Evolutionary conservation across 2,113 vertebrate species (phyloP).

Genomic region (Hippocampus guttulatus): DNA sequence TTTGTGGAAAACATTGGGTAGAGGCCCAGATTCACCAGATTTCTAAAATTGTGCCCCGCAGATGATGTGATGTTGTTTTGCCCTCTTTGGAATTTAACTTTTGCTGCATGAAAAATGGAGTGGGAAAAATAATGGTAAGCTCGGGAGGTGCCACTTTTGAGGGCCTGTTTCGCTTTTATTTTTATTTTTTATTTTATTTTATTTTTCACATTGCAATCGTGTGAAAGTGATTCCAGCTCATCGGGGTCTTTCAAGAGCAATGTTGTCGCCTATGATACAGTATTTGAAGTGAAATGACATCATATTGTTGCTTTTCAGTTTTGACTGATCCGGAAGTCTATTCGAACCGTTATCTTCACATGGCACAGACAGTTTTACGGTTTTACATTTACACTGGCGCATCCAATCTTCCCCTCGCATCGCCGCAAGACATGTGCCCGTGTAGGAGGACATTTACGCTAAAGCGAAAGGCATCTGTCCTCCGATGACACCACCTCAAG

Average conservation of each 20-base stretch:
- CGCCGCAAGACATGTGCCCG: neutral
- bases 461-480: neutral
- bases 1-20: neutral
- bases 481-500: neutral
- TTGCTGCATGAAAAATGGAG: neutral
- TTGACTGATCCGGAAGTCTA: neutral
- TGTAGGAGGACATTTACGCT: neutral
- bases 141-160: neutral
- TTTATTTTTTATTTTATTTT: too few relatives aligned
- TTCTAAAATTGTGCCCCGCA: neutral
- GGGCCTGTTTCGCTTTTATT: too few relatives aligned
- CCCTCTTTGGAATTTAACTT: neutral
- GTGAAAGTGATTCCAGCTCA: too few relatives aligned
- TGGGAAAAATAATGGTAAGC: too few relatives aligned
- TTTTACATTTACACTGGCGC: neutral
- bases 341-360: neutral
- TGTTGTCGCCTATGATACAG: too few relatives aligned
- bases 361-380: neutral
- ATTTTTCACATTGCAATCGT: too few relatives aligned
- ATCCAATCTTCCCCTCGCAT: neutral
- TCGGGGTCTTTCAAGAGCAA: too few relatives aligned
- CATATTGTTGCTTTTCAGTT: too few relatives aligned
- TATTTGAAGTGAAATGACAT: neutral
- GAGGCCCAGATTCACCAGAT: neutral
- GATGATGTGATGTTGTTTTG: neutral